A percentile compares a stretch with the other conserved stretches of the same genome.
phyloP scores from a whole-genome alignment of 2,888 invertebrate genomes.

The Cantharis nigra region DNA sequence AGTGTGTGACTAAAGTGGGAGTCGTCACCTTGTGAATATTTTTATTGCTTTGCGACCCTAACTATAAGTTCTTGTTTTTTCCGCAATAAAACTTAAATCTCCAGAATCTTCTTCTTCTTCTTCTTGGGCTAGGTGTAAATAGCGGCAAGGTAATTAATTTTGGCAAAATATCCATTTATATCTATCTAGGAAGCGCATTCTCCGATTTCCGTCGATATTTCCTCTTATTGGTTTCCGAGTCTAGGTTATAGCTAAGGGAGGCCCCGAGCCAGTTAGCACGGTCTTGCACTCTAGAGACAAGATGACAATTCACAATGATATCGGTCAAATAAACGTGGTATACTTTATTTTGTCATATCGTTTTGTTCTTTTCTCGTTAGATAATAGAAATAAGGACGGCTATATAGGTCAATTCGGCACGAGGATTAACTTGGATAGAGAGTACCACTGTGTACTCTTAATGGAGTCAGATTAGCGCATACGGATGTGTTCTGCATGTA shows the following conservation, averaged over 20 bases:
- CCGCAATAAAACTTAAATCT: slow-evolving; percentile 17
- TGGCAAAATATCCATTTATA: slow-evolving; percentile 40
- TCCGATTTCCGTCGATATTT: slow-evolving; percentile 41
- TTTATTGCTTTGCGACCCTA: slow-evolving; percentile 48
- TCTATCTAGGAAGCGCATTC: slow-evolving; percentile 37
- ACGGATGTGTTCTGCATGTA: slow-evolving; percentile 56
- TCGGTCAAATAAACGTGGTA: slow-evolving; percentile 37
- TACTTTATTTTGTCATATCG: slow-evolving; percentile 29
- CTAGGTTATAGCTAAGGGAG: slow-evolving; percentile 40
- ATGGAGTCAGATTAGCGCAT: slow-evolving; percentile 56
- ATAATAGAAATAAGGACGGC: slow-evolving; percentile 10
- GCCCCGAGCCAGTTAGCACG: slow-evolving; percentile 39
- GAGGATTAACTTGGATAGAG: slow-evolving; percentile 37
- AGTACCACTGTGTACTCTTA: slow-evolving; percentile 50
- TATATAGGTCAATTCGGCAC: slow-evolving; percentile 27
- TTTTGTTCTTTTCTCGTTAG: slow-evolving; percentile 24
- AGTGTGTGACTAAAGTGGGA: slow-evolving; percentile 54
- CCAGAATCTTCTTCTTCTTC: background rate
- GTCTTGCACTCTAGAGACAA: slow-evolving; percentile 41
- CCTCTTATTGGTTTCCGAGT: slow-evolving; percentile 41
- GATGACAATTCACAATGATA: slow-evolving; percentile 38
- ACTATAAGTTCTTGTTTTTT: slow-evolving; percentile 1
- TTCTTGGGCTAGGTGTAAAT: slow-evolving; percentile 16
- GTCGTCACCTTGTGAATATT: slow-evolving; percentile 58
- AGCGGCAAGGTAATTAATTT: slow-evolving; percentile 38